A percentile compares a stretch with the other conserved stretches of the same genome.
These are phyloP conservation scores for Drosophila pegasa DNA, from an alignment of 2,888 invertebrate species.

Conservation along the genomic window DNA sequence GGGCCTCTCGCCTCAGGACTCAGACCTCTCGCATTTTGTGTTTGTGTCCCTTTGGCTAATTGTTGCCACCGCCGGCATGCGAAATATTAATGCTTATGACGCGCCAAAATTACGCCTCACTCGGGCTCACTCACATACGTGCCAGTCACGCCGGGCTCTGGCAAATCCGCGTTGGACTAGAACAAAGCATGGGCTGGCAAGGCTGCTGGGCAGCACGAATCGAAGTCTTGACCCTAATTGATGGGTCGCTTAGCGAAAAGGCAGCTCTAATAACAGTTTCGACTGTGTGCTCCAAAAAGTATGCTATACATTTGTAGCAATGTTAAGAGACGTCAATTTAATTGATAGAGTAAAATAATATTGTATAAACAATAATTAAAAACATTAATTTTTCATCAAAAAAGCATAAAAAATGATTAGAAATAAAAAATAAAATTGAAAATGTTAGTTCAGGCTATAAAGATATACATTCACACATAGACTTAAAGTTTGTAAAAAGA, in stretches of 20 bases:
- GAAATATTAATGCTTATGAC: slow-evolving; percentile 47
- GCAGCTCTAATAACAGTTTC: not conserved
- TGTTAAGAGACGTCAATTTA: too few relatives aligned
- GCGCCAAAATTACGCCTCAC: slow-evolving; percentile 31
- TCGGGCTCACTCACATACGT: not conserved
- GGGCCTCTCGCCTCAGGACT: not conserved
- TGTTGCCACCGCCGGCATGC: slow-evolving; percentile 27
- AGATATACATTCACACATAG: too few relatives aligned
- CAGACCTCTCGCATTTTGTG: too few relatives aligned
- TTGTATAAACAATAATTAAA: too few relatives aligned
- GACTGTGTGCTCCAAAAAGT: slow-evolving; percentile 11
- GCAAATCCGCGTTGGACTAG: slow-evolving; percentile 22
- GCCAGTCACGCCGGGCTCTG: slow-evolving; percentile 31
- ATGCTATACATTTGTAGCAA: slow-evolving; percentile 6
- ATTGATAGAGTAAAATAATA: too few relatives aligned
- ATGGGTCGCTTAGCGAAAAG: slow-evolving; percentile 11
- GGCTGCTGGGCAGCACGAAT: slow-evolving; percentile 18
- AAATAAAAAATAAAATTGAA: too few relatives aligned
- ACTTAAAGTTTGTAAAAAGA: too few relatives aligned
- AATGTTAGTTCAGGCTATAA: too few relatives aligned
- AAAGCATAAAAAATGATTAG: too few relatives aligned
- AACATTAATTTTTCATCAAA: too few relatives aligned
- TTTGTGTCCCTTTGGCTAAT: slow-evolving; percentile 29
- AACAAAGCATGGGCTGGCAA: slow-evolving; percentile 1
- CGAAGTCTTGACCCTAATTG: slow-evolving; percentile 30